Evolutionary conservation across 2,113 vertebrate species (phyloP).

Genomic region (Phrynosoma blainvillii): DNA sequence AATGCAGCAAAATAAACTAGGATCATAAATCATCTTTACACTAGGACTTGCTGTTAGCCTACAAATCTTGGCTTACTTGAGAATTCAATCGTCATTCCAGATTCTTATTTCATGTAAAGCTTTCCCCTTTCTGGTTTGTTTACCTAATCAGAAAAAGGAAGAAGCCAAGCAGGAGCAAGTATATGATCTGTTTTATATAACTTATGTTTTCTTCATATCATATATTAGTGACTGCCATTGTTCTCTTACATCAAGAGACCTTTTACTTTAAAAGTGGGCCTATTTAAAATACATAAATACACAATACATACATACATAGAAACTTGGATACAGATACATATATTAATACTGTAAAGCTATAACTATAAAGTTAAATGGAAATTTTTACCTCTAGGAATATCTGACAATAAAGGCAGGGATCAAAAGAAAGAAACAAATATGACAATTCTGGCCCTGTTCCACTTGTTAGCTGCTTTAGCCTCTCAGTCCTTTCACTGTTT

Average conservation of each 20-base stretch:
- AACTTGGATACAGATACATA: no score
- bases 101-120: neutral
- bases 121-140: neutral
- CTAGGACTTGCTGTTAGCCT: neutral
- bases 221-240: neutral
- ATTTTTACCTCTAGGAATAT: neutral
- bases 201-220: neutral
- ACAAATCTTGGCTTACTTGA: neutral
- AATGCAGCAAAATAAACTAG: neutral
- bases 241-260: neutral
- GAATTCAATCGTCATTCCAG: neutral
- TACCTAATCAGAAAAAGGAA: neutral
- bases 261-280: no score
- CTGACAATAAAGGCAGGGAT: neutral
- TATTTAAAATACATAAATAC: no score
- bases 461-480: neutral
- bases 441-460: neutral
- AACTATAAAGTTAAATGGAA: no score
- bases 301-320: no score
- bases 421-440: neutral
- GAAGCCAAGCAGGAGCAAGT: neutral
- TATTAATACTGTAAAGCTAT: no score
- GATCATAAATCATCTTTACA: neutral
- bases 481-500: neutral
- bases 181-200: neutral